Base-by-base conservation (phyloP, 2,113 vertebrate genomes). In the Cottus gobio region DNA sequence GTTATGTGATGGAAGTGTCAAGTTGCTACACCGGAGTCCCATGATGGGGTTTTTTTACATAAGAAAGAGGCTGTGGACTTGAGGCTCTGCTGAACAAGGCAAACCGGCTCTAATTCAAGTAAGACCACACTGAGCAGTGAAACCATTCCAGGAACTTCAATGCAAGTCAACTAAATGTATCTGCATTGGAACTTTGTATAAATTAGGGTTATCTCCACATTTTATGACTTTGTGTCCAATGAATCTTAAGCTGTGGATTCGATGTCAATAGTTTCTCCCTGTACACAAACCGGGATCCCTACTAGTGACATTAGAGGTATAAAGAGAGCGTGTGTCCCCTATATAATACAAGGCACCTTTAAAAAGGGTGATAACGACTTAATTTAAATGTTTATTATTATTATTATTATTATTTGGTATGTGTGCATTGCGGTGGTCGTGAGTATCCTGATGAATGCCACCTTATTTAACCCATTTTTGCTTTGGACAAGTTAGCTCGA, bases 91-190 rank as follows among this genome's bases (percentile, higher is more conserved):
- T 71, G n/a, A 70, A 80, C 26, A 39, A 62, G 5, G 12, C 8
- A 82, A 82, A 75, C 31, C 2, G 3, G 50, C 26, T 75, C 44
- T 20, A 22, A 3, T 20, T 60, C 64, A 62, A 69, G 63, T 82
- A 28, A 57, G 20, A 65, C 16, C 20, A 62, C 22, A 65, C 11
- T 67, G 61, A 36, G 50, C 57, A 8, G 13, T 28, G 36, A 37
- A 75, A 71, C n/a, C 52, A 56, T 18, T 48, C 10, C 58, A 71
- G n/a, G 37, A 71, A 66, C n/a, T 24, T 65, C 7, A 36, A 42
- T 58, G 30, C 2, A 58, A 60, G 7, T 30, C 22, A n/a, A 20
- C 3, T 34, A 30, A 15, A 18, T 2, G n/a, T n/a, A n/a, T n/a
- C n/a, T n/a, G n/a, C n/a, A n/a, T n/a, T n/a, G n/a, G n/a, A n/a